A percentile compares a stretch with the other conserved stretches of the same genome.
These are phyloP conservation scores for Mongoloraphidia duomilia DNA, from an alignment of 2,888 invertebrate species.

Conservation along the genomic window DNA sequence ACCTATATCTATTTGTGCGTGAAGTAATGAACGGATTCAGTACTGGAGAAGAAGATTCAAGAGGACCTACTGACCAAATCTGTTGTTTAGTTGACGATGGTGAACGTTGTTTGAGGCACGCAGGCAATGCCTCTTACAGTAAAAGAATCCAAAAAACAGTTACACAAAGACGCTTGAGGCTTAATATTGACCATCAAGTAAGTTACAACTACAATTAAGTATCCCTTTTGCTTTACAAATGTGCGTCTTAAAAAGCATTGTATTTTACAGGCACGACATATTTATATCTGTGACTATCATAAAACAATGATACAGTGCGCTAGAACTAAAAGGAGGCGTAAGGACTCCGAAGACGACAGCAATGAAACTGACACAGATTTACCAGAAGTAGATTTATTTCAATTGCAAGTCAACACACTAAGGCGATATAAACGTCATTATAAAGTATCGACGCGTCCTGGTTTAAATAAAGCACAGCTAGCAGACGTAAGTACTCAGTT, in stretches of 20 bases:
- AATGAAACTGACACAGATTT: constrained; percentile 84
- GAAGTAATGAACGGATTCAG: constrained; percentile 74
- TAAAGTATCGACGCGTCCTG: constrained; percentile 81
- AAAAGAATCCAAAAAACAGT: constrained; percentile 94
- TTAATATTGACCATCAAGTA: constrained; percentile 70
- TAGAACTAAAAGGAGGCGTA: constrained; percentile 78
- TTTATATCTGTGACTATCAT: constrained; percentile 93
- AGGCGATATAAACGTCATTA: constrained; percentile 87
- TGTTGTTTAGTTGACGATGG: constrained; percentile 88
- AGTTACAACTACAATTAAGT: constrained; percentile 20
- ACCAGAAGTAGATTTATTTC: constrained; percentile 87
- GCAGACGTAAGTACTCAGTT: constrained; percentile 66
- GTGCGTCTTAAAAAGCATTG: not conserved
- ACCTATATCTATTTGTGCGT: constrained; percentile 27
- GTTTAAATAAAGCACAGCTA: constrained; percentile 87
- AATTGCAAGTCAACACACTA: constrained; percentile 87
- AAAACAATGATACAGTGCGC: constrained; percentile 92
- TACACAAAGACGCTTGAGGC: constrained; percentile 75
- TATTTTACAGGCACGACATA: constrained; percentile 66
- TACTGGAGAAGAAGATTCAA: constrained; percentile 80
- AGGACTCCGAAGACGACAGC: constrained; percentile 89
- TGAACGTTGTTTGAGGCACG: constrained; percentile 72
- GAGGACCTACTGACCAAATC: constrained; percentile 75
- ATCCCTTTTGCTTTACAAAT: not conserved
- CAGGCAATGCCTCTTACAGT: constrained; percentile 91